These are phyloP conservation scores for Acleris cristana DNA, from an alignment of 2,888 invertebrate genomes.

Conservation along the genomic window DNA sequence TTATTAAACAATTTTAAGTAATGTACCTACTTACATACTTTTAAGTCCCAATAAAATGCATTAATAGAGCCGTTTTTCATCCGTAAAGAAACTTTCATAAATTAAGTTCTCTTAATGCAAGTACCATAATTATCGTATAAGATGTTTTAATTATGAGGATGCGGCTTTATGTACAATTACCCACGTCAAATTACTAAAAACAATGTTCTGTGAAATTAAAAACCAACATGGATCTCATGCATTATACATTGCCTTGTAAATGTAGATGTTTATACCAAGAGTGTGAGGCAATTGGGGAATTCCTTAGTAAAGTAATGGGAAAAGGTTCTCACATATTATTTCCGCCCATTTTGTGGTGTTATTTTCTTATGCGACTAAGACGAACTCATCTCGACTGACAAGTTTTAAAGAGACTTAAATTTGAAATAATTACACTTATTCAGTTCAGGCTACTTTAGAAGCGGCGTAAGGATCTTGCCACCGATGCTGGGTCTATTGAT, in stretches of 20 bases:
- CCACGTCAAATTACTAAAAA: conserved; percentile 8
- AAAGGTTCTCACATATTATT: too few species aligned
- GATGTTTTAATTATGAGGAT: conserved; percentile 4
- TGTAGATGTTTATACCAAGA: background rate
- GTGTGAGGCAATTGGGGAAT: too few species aligned
- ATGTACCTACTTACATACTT: too few species aligned
- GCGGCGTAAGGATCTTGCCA: too few species aligned
- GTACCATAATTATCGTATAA: conserved; percentile 10
- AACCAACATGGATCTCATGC: background rate
- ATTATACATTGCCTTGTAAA: conserved; percentile 11
- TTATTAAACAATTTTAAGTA: too few species aligned
- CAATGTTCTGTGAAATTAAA: conserved; percentile 26
- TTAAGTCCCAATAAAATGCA: background rate
- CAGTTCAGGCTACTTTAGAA: too few species aligned
- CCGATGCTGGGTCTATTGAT: too few species aligned
- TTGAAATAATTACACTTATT: too few species aligned
- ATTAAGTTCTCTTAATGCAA: background rate
- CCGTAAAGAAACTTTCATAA: conserved; percentile 14
- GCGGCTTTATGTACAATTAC: conserved; percentile 16
- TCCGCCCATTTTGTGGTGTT: too few species aligned
- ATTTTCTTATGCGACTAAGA: too few species aligned
- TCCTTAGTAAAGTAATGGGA: background rate
- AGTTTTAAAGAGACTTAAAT: too few species aligned
- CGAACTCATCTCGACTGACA: too few species aligned
- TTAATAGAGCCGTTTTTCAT: background rate